Evolutionary conservation across 2,113 vertebrate species (phyloP), one percentile per base, ranked within the genome.

Genomic region (Chionis minor): DNA sequence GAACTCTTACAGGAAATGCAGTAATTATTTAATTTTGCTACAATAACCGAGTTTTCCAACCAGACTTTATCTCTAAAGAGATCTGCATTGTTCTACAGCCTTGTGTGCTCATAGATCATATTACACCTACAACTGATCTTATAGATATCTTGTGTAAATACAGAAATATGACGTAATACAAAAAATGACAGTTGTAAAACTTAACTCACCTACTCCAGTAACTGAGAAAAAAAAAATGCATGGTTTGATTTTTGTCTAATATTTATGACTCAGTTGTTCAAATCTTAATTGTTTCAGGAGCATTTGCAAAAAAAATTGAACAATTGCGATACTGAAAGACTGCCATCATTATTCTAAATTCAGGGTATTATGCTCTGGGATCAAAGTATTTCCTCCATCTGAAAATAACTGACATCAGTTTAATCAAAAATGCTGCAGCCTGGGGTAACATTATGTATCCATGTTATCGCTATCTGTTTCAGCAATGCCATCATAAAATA

Each of bases 401-500:
- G 45, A 84, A 66, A 79, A 55, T 35, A 89, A 21, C 69, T 40
- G 24, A 40, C 56, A 79, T 6, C 8, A 3, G 15, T 82, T 72
- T 75, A 86, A 58, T 15, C 28, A 89, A 72, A 91, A 87, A 79
- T 49, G 16, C 27, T 93, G 62, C 55, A 79, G 72, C 51, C 20
- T 40, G n/a, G 20, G 18, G 26, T 16, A 84, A 55, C 19, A 20
- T 90, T 70, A 84, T 14, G 18, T 71, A 32, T 71, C 27, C 47
- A 23, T 2, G 30, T 96, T 92, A n/a, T 97, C 92, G 0, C 91
- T 97, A 6, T 92, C 93, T 51, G 94, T 96, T 80, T 98, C 92
- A 23, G 98, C 98, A 59, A 98, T 96, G 30, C 98, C 98, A 96
- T 98, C 98, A 58, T 98, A 98, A 66, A 98, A 98, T 9, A 98